phyloP scores from a whole-genome alignment of 2,797 vertebrate species.

The Florisuga fusca region DNA sequence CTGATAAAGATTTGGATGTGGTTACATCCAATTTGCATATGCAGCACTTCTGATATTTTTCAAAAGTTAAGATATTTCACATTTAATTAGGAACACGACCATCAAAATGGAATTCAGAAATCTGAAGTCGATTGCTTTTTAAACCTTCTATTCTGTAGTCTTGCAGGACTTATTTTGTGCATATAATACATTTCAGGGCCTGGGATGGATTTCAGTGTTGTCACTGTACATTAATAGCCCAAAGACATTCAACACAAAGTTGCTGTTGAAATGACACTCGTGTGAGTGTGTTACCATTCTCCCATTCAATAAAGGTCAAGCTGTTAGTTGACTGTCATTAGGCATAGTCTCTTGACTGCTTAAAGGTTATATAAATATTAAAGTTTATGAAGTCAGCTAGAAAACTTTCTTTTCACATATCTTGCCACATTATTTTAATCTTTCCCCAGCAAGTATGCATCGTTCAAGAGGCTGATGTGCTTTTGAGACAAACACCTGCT shows the following conservation, averaged over 20 bases:
- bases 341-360: constrained; percentile 31
- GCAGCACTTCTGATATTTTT: neutral
- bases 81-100: neutral
- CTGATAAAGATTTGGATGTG: neutral
- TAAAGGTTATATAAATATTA: constrained; percentile 75
- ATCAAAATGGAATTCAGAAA: neutral
- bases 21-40: neutral
- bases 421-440: constrained; percentile 44
- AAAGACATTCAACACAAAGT: constrained; percentile 29
- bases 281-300: constrained; percentile 10
- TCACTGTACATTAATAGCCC: constrained; percentile 20
- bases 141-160: neutral
- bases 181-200: neutral
- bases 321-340: constrained; percentile 66
- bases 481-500: neutral
- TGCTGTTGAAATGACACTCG: constrained; percentile 19
- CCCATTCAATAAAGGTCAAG: constrained; percentile 59
- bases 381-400: constrained; percentile 50
- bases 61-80: neutral
- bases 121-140: neutral
- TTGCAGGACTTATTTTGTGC: neutral
- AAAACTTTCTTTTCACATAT: constrained; percentile 29
- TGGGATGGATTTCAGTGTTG: neutral
- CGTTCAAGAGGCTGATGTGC: neutral
- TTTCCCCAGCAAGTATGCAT: neutral